Evolutionary conservation across 2,113 vertebrate species (phyloP), one percentile per base, ranked within the genome.

Genomic region (Columba livia): DNA sequence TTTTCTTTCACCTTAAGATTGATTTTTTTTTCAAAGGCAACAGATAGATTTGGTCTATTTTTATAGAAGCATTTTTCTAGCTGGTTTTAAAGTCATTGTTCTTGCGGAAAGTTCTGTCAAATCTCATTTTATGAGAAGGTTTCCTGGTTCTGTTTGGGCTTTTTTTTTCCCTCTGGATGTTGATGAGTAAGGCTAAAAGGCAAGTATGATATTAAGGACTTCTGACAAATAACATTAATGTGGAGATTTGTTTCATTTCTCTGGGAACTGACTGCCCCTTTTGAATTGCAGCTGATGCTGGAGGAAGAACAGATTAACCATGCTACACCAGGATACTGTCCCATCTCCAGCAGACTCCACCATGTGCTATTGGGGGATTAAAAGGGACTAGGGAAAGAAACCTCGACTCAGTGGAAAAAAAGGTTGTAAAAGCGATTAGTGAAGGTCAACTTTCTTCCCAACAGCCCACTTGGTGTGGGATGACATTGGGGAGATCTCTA

Each of bases 21-120:
- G 62, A 94, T 82, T 65, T 66, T 34, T 62, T 73, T 91, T 64
- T 11, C 47, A 83, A 88, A 88, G 29, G 25, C 0, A 0, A 51
- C 67, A 47, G 60, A 91, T 86, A 18, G 28, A 11, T 93, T 89
- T 84, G 6, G 15, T 51, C 21, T 92, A 62, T 86, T 92, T 96
- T 88, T 78, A 47, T 47, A 84, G 85, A 91, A 66, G 17, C 17
- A 38, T 80, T 90, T 93, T 79, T 42, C 16, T 29, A 47, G 13
- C 26, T 44, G 15, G 1, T 66, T 93, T 88, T 82, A 84, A 92
- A 88, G 7, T 13, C 18, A 38, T 58, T 74, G 60, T 75, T 91
- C 74, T 73, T 92, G 34, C 66, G 17, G 18, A 80, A 90, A 78
- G 13, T 38, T 77, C 34, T 81, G 64, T 90, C 79, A 83, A 86